phyloP scores from a whole-genome alignment of 2,888 invertebrate species.

The Leptothorax acervorum region DNA sequence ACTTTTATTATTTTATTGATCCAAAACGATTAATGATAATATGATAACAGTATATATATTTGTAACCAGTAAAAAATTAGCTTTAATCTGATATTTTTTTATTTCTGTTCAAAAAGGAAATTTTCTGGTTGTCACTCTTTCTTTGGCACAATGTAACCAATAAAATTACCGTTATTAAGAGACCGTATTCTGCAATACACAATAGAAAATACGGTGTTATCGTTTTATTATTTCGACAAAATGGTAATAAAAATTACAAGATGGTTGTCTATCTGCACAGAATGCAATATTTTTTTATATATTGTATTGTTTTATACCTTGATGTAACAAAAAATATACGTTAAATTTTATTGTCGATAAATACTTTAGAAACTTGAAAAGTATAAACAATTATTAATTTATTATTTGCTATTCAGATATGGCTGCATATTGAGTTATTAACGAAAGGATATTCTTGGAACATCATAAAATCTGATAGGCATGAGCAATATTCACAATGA shows the following conservation, averaged over 20 bases:
- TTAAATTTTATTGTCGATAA: not conserved
- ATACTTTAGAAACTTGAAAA: not conserved
- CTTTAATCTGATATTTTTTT: too few relatives aligned
- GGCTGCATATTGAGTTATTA: not conserved
- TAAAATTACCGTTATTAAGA: not conserved
- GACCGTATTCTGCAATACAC: not conserved
- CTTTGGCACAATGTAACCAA: not conserved
- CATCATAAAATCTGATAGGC: not conserved
- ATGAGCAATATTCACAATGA: not conserved
- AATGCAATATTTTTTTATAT: not conserved
- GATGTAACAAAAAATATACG: not conserved
- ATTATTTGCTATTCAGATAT: not conserved
- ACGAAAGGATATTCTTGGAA: not conserved
- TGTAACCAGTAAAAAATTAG: too few relatives aligned
- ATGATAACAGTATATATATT: too few relatives aligned
- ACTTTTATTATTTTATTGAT: too few relatives aligned
- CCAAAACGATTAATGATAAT: too few relatives aligned
- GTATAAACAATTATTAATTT: not conserved
- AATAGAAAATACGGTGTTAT: not conserved
- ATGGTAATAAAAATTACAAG: not conserved
- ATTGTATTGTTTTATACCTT: not conserved
- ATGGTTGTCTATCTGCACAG: too few relatives aligned
- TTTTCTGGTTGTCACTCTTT: not conserved
- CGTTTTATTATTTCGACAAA: not conserved
- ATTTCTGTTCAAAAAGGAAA: too few relatives aligned